Evolutionary conservation across 1,140 invertebrate species (phyloP), one percentile per base, ranked within the genome.

Genomic region (Anthonomus grandis): DNA sequence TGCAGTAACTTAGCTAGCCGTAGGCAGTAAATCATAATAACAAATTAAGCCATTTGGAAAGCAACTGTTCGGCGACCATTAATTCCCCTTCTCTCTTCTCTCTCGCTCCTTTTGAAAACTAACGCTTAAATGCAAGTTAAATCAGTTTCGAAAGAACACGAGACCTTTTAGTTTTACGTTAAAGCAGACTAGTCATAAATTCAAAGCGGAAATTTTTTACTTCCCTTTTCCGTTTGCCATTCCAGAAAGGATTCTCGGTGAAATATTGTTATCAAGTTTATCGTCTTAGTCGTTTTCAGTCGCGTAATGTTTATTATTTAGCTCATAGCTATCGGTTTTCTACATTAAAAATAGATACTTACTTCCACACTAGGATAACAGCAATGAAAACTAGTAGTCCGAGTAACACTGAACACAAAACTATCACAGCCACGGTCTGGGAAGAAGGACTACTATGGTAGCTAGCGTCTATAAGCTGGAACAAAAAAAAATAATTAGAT

Each of bases 391-490:
- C 81, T 70, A 86, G 84, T 59, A 87, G 75, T 57, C 86, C 77
- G 48, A 88, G 76, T 34, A 87, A 80, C 63, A 87, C 78, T 55
- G 86, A 84, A 71, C 85, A 87, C 45, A 87, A 80, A 54, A 84
- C 84, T 75, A 88, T 89, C 73, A 86, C 82, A 58, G 86, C 86
- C 57, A 86, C 86, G 55, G 86, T 87, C 75, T 87, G 85, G 56
- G 88, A 74, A 59, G 85, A 86, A 60, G 86, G 85, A 66, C 85
- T 86, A 72, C 82, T 86, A 68, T 86, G 84, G 70, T 86, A 85
- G 75, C 86, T 87, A 45, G 86, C 85, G 75, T 89, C 86, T 72
- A 88, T 85, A 75, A 87, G 85, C 86, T 89, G 85, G 5, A 86
- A 86, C 69, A 71, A 72, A 70, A 74, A 71, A 58, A 34, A 53